Evolutionary conservation across 2,113 vertebrate species (phyloP), one percentile per base, ranked within the genome.

Genomic region (Gobius niger): DNA sequence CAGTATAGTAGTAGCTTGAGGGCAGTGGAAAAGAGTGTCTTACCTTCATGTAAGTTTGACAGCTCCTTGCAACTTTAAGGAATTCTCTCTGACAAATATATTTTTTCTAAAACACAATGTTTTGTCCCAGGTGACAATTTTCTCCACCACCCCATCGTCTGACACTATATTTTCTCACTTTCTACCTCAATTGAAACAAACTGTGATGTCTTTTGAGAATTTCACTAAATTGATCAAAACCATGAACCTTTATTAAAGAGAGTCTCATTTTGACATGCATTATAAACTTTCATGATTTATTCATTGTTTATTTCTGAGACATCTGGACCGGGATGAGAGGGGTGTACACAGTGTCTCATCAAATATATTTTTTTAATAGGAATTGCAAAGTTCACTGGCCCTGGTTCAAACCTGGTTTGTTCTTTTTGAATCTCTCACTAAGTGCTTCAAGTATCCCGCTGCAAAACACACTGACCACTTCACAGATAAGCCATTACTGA

Each of bases 121-220:
- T 88, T 81, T 82, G 88, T 85, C 81, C 81, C 24, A 86, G 75
- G 3, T 68, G 53, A 75, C 62, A 73, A 84, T 85, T 82, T 82
- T 53, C 42, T 49, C 47, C 75, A 76, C 78, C 79, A 75, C 71
- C 75, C 70, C 82, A 75, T 78, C 46, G 63, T 60, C 61, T 81
- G 14, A 19, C 16, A 14, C 24, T 34, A 3, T 66, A 42, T 56
- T 53, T 60, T 72, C 47, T 53, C 74, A 76, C 54, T 57, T 78
- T 81, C 70, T 72, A 40, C 19, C 67, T 74, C 0, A 42, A 40
- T 65, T 74, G 0, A 67, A 44, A 71, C 72, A 47, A 13, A 7
- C 5, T 60, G 13, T 3, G 15, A 18, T n/a, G 18, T 41, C 14
- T 41, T 63, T 41, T 34, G 24, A 34, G 5, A 34, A 34, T 34